These are phyloP conservation scores for Acanthaster planci DNA, from an alignment of 35 echinoderm and acorn worm species.

Conservation along the genomic window DNA sequence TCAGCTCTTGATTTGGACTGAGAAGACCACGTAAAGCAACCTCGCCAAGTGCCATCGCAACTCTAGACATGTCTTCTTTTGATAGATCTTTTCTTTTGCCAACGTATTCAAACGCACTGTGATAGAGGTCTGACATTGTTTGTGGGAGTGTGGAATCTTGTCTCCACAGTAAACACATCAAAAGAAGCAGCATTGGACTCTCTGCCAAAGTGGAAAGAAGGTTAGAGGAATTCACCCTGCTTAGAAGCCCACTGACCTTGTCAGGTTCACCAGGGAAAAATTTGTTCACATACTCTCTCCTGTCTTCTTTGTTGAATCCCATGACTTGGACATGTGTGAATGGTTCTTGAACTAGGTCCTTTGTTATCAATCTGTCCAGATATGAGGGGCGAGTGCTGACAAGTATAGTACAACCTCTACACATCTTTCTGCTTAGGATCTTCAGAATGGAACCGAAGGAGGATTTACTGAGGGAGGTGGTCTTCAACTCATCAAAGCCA, in stretches of 20 bases:
- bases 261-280: background rate
- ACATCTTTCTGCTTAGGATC: background rate
- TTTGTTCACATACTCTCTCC: background rate
- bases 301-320: background rate
- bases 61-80: background rate
- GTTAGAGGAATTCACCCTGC: background rate
- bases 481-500: slow-evolving; percentile 1
- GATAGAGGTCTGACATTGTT: slow-evolving; percentile 3
- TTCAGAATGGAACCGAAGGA: background rate
- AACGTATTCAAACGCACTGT: background rate
- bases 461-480: background rate
- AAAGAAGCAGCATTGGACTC: slow-evolving; percentile 4
- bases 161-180: slow-evolving; percentile 21
- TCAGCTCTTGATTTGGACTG: background rate
- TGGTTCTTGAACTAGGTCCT: background rate
- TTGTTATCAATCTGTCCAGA: background rate
- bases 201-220: background rate
- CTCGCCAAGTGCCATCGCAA: background rate
- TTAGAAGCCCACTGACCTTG: background rate
- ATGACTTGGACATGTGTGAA: background rate
- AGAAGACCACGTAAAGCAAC: background rate
- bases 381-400: slow-evolving; percentile 6
- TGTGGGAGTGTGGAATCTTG: background rate
- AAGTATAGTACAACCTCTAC: background rate
- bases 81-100: background rate